Evolutionary conservation across 1,140 invertebrate genomes (phyloP).

Genomic region (Heliconius eleuchia): DNA sequence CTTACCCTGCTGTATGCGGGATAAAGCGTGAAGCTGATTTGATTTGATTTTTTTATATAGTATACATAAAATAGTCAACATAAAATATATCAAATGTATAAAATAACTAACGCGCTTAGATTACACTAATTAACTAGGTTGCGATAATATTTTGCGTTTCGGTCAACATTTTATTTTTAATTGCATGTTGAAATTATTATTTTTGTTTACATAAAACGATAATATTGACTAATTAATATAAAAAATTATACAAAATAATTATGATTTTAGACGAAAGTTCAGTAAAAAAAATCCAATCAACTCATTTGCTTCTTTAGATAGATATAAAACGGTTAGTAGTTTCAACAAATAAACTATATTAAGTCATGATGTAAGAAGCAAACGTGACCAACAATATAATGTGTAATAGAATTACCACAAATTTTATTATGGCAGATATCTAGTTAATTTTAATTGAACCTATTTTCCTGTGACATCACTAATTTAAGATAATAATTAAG

Average conservation of each 20-base stretch:
- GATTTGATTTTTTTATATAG: neutral
- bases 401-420: conserved; percentile 25
- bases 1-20: too few species aligned
- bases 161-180: neutral
- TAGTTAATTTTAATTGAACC: neutral
- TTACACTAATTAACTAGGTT: neutral
- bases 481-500: neutral
- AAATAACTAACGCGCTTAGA: neutral
- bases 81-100: neutral
- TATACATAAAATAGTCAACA: neutral
- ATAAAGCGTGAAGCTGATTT: too few species aligned
- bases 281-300: neutral
- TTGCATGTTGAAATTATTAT: neutral
- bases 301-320: neutral
- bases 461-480: neutral
- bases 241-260: too few species aligned
- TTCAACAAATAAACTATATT: conserved; percentile 33
- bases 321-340: neutral
- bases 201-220: neutral
- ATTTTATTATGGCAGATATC: neutral
- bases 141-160: neutral
- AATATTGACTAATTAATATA: too few species aligned
- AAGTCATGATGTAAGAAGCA: conserved; percentile 35
- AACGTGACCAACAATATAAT: conserved; percentile 31
- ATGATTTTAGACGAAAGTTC: neutral